Conservation (phyloP, 2,888 invertebrate species). For the Drosophila antonietae region DNA sequence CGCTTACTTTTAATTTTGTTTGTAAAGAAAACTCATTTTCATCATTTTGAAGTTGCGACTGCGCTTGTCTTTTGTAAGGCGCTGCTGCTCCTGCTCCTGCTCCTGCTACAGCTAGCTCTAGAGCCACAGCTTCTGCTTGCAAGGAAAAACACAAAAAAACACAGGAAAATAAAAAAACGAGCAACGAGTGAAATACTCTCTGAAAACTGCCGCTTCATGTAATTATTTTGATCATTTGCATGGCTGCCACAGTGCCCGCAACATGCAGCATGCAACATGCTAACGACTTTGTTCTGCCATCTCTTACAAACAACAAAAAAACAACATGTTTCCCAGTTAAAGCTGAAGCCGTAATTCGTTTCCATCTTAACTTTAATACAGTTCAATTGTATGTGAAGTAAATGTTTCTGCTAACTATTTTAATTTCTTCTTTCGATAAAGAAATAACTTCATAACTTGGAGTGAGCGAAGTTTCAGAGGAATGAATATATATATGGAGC, state of each 20-base stretch:
- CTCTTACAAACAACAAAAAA: slow-evolving; percentile 21
- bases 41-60: slow-evolving; percentile 77
- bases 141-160: slow-evolving; percentile 17
- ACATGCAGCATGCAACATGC: slow-evolving; percentile 48
- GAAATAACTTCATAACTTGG: neutral
- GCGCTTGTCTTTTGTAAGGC: slow-evolving; percentile 71
- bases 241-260: slow-evolving; percentile 50
- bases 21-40: slow-evolving; percentile 80
- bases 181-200: slow-evolving; percentile 33
- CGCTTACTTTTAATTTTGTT: slow-evolving; percentile 78
- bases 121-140: slow-evolving; percentile 17
- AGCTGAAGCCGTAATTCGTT: slow-evolving; percentile 6
- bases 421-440: neutral
- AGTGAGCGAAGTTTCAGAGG: neutral
- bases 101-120: neutral
- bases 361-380: slow-evolving; percentile 10
- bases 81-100: slow-evolving; percentile 22
- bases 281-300: slow-evolving; percentile 51
- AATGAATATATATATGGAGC: neutral
- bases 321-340: neutral
- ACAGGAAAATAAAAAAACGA: neutral
- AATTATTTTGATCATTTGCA: slow-evolving; percentile 78
- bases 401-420: slow-evolving; percentile 1
- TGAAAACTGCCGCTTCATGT: slow-evolving; percentile 70
- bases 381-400: slow-evolving; percentile 13